Conservation (phyloP, 2,797 vertebrate species). For the Odontamblyopus rebecca region DNA sequence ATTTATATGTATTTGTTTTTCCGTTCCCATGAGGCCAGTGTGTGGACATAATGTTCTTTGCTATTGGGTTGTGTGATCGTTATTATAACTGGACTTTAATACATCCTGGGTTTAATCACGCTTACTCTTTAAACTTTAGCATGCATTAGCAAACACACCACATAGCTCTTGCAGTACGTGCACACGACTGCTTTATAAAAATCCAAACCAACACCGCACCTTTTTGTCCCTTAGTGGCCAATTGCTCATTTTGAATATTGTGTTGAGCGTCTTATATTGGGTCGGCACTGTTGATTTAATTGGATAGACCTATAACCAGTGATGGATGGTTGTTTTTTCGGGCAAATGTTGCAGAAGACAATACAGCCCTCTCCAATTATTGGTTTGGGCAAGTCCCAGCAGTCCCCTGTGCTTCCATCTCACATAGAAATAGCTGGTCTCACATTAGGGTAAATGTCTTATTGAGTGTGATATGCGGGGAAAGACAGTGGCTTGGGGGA, state of each 20-base stretch:
- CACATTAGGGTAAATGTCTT: slow-evolving; percentile 17
- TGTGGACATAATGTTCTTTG: slow-evolving; percentile 2
- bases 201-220: not conserved
- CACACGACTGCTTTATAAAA: not conserved
- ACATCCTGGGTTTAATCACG: not conserved
- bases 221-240: not conserved
- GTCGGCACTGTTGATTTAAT: not conserved
- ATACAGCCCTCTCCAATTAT: slow-evolving; percentile 8
- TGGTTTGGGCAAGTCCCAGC: slow-evolving; percentile 1
- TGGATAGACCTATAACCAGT: not conserved
- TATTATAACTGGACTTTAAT: not conserved
- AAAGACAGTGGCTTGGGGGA: slow-evolving; percentile 27
- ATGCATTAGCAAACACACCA: not conserved
- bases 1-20: slow-evolving; percentile 9
- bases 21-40: not conserved
- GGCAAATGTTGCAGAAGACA: not conserved
- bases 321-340: slow-evolving; percentile 6
- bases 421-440: slow-evolving; percentile 2
- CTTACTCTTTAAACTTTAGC: not conserved
- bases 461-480: slow-evolving; percentile 25
- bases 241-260: not conserved
- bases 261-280: not conserved
- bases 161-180: not conserved
- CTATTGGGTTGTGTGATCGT: not conserved
- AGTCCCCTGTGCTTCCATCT: not conserved